phyloP scores from a whole-genome alignment of 2,113 vertebrate species.

The Eleginops maclovinus region DNA sequence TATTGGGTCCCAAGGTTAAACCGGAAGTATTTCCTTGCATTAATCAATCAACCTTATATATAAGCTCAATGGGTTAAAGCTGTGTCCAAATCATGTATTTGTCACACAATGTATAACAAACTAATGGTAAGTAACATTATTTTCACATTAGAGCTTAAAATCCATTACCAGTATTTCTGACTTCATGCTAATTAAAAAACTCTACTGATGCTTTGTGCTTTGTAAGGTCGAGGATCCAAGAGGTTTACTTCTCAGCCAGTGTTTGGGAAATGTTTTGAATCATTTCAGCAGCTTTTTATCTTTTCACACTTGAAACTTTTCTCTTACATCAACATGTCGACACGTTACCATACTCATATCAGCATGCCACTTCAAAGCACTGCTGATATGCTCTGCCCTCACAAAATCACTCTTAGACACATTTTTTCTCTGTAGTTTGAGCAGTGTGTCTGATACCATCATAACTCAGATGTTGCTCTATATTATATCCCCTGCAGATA shows the following conservation, averaged over 20 bases:
- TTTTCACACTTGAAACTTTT: slow-evolving; percentile 55
- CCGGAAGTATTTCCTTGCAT: neutral
- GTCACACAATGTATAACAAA: neutral
- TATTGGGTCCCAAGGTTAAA: no score
- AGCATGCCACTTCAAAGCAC: slow-evolving; percentile 62
- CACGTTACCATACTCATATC: slow-evolving; percentile 57
- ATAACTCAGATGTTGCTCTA: slow-evolving; percentile 44
- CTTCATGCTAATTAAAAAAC: slow-evolving; percentile 38
- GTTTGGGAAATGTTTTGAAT: slow-evolving; percentile 45
- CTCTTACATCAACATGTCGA: slow-evolving; percentile 57
- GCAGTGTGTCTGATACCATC: slow-evolving; percentile 47
- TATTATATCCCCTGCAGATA: slow-evolving; percentile 26
- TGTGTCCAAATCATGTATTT: neutral
- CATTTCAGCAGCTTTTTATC: slow-evolving; percentile 66
- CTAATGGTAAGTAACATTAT: neutral
- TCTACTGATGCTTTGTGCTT: slow-evolving; percentile 15
- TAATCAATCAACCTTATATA: neutral
- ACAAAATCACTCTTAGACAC: slow-evolving; percentile 53
- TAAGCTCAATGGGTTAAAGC: neutral
- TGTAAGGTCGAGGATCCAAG: slow-evolving; percentile 22
- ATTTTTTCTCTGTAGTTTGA: slow-evolving; percentile 51
- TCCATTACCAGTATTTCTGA: slow-evolving; percentile 16
- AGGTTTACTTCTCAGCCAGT: slow-evolving; percentile 36
- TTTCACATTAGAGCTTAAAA: slow-evolving; percentile 20
- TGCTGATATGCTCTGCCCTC: slow-evolving; percentile 58